These are phyloP conservation scores for Tetranychus truncatus DNA, from an alignment of 2,888 invertebrate species.

Conservation along the genomic window DNA sequence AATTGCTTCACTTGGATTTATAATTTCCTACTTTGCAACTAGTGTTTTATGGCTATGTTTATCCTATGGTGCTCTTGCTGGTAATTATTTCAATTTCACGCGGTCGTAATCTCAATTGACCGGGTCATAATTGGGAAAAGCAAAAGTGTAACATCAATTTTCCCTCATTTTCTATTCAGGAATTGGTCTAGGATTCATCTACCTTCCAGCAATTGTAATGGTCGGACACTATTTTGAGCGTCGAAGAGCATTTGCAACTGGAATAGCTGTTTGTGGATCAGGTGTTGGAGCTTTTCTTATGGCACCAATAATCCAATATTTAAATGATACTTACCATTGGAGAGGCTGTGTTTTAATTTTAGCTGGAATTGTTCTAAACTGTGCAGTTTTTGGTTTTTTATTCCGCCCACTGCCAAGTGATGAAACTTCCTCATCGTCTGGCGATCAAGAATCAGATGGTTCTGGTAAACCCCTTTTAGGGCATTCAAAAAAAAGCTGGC, in stretches of 20 bases:
- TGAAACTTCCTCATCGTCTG: background rate
- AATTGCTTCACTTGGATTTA: constrained; percentile 64
- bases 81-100: background rate
- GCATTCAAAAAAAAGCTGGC: background rate
- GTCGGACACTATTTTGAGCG: constrained; percentile 96
- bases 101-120: background rate
- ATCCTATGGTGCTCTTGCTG: constrained; percentile 35
- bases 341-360: constrained; percentile 65
- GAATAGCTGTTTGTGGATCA: constrained; percentile 71
- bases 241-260: constrained; percentile 72
- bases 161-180: constrained; percentile 35
- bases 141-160: background rate
- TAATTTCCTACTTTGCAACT: constrained; percentile 34
- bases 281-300: constrained; percentile 88
- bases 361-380: constrained; percentile 25
- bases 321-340: constrained; percentile 66
- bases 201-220: constrained; percentile 85
- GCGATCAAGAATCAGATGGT: background rate
- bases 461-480: background rate
- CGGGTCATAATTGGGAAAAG: background rate
- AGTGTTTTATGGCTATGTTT: constrained; percentile 36
- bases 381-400: constrained; percentile 34
- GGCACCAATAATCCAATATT: constrained; percentile 64
- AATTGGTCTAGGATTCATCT: constrained; percentile 77
- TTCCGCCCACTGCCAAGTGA: constrained; percentile 33